Base-by-base conservation (phyloP, 2,113 vertebrate species). In the Ia io region DNA sequence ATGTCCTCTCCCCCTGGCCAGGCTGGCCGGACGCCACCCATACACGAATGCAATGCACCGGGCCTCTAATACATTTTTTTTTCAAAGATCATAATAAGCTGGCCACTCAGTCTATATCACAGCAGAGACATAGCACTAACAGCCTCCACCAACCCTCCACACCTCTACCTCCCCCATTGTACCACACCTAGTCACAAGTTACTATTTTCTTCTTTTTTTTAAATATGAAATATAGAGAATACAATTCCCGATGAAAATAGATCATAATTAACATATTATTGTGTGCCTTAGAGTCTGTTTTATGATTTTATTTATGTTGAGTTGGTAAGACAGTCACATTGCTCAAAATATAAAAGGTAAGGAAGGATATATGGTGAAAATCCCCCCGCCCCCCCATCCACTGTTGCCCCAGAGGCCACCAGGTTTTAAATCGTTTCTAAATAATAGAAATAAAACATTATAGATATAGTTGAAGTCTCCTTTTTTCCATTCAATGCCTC, bases 401-500 rank as follows among this genome's bases (percentile, higher is more conserved):
- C 51, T 40, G 1, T 14, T 69, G 20, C 42, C 61, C 18, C 22
- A 8, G 61, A 93, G 69, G 51, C 67, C 73, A 78, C 61, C 22
- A 28, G n/a, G 37, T 78, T 78, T 73, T 32, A 67, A 92, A 87
- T 84, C 87, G 49, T 82, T 78, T 86, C 76, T 14, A 84, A 70
- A 85, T 79, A 47, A 88, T 91, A 83, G 49, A 84, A 97, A 93
- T 69, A 90, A 91, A 90, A 91, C 47, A 71, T 65, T 89, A 49
- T 30, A 95, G 69, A 74, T 63, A 86, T 2, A 79, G 37, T 44
- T 85, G 49, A 65, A 76, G 35, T 76, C 84, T 86, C 49, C 69
- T 88, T 93, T 94, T 92, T 96, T 40, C 23, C 28, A 28, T 77
- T 85, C 85, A 84, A 17, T 51, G 77, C 35, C 56, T 93, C 82